Base-by-base conservation (phyloP, 2,797 vertebrate species). In the Mastacembelus armatus region DNA sequence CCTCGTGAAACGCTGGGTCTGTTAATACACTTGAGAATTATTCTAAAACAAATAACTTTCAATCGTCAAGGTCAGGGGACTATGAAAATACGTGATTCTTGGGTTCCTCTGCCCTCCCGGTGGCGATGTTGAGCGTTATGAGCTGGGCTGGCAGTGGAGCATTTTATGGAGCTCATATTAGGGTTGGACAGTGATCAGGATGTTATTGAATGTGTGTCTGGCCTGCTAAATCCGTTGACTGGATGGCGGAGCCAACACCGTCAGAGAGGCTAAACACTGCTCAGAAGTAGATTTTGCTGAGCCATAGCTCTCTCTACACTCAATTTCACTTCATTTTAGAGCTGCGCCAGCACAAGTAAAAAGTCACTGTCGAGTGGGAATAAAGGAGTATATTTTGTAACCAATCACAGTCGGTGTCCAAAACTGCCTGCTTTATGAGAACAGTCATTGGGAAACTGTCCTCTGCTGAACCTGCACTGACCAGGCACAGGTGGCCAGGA, bases 31-130 rank as follows among this genome's bases (percentile, higher is more conserved):
- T 78, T 15, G 84, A 83, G 84, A 86, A 88, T 84, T 62, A 79
- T 71, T 33, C 70, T 81, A 69, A 92, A 89, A 85, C 84, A 90
- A 89, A 90, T 83, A 90, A 78, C 80, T 79, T 86, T 87, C 78
- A 77, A 85, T 85, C 65, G 68, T 81, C 83, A 82, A 81, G 85
- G 85, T 86, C 83, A 71, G 75, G 75, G 59, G 75, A 85, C 80
- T 79, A 73, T 84, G 85, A 89, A 90, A 88, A 85, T 71, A 86
- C 75, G 72, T 61, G 74, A 86, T 80, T 71, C 68, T 67, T 47
- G 72, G 10, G 38, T 60, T 75, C 60, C 71, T 59, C 12, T 7
- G n/a, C 48, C 57, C 39, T 69, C 73, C 60, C 51, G 14, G 33
- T 72, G 82, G 74, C 33, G 8, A 58, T 47, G 68, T 69, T 19